phyloP scores from a whole-genome alignment of 2,113 vertebrate genomes.

The Phainopepla nitens region DNA sequence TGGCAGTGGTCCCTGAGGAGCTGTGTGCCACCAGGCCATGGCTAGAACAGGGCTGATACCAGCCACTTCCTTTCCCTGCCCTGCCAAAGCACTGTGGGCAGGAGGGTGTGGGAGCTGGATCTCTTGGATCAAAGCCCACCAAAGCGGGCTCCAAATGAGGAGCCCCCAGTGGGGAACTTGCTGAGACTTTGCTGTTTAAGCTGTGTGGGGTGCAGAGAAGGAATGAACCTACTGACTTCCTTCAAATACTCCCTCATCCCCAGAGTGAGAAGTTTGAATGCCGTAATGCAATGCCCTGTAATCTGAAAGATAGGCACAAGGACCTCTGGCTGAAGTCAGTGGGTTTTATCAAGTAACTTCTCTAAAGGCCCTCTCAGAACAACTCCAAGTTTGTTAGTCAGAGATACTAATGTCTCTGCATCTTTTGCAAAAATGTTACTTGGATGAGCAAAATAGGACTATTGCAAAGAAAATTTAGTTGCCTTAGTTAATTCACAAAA shows the following conservation, averaged over 20 bases:
- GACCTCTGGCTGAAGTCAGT: not conserved
- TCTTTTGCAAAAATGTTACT: not conserved
- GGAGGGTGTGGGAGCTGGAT: not conserved
- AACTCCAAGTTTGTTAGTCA: not conserved
- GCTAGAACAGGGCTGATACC: not conserved
- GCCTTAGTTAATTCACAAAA: not conserved
- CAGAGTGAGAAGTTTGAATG: not conserved
- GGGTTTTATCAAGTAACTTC: not conserved
- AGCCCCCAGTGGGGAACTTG: not conserved
- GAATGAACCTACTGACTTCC: not conserved
- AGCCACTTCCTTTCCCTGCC: not conserved
- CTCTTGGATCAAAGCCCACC: not conserved
- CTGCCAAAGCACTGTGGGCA: not conserved
- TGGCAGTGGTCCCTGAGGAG: not conserved
- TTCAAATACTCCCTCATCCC: not conserved
- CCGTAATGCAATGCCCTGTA: not conserved
- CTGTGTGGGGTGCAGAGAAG: not conserved
- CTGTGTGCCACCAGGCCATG: not conserved
- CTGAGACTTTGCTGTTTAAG: not conserved
- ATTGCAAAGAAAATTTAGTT: not conserved
- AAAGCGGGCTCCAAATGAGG: accelerated
- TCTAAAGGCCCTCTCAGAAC: not conserved
- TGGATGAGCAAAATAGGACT: not conserved
- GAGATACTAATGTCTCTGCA: not conserved
- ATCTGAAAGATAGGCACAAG: not conserved